Conservation (phyloP, 2,113 vertebrate species). For the Laticauda laticaudata region DNA sequence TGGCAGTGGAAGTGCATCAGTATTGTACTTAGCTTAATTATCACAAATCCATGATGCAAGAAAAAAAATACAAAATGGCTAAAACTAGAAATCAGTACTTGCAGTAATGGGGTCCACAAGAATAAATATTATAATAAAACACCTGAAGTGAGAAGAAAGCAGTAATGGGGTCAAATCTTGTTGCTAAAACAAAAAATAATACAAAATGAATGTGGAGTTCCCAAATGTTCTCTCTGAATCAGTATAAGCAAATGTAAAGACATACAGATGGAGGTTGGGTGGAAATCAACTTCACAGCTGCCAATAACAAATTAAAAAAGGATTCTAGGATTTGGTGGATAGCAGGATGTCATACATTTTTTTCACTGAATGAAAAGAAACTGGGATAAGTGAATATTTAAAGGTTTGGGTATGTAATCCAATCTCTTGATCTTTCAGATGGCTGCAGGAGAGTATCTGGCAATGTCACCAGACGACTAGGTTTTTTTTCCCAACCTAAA, state of each 20-base stretch:
- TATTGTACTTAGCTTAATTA: constrained; percentile 53
- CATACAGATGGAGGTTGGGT: neutral
- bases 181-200: neutral
- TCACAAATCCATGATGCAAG: constrained; percentile 37
- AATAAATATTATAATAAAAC: neutral
- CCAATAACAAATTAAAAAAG: neutral
- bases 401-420: neutral
- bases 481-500: neutral
- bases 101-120: neutral
- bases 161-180: neutral
- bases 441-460: neutral
- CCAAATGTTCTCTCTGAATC: neutral
- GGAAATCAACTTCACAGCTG: neutral
- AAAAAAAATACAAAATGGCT: constrained; percentile 22
- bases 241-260: neutral
- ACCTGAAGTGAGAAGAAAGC: neutral
- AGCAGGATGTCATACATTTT: neutral
- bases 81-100: neutral
- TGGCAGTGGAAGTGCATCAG: constrained; percentile 47
- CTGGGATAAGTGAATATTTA: neutral
- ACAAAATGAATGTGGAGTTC: neutral
- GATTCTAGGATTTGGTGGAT: neutral
- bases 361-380: neutral
- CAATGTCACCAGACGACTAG: neutral
- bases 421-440: neutral